Conservation (phyloP, 1,140 invertebrate species). For the Antheraea mylitta region DNA sequence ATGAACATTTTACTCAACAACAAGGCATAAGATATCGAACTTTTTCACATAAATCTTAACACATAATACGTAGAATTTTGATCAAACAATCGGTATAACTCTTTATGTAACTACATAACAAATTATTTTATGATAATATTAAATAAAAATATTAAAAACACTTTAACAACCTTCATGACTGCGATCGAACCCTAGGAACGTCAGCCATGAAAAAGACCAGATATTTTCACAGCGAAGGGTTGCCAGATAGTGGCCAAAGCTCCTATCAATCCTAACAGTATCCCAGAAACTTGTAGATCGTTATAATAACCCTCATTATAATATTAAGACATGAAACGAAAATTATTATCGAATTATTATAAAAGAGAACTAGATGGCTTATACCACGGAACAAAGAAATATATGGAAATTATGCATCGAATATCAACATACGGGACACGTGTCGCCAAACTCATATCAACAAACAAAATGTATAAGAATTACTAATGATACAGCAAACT, state of each 20-base stretch:
- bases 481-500: too few species aligned
- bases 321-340: too few species aligned
- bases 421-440: too few species aligned
- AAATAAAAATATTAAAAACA: conserved; percentile 42
- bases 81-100: neutral
- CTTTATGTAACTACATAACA: conserved; percentile 14
- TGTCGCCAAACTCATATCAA: too few species aligned
- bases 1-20: conserved; percentile 45
- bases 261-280: too few species aligned
- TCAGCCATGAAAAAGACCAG: conserved; percentile 76
- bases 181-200: conserved; percentile 61
- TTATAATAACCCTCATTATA: too few species aligned
- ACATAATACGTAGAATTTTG: conserved; percentile 13
- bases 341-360: too few species aligned
- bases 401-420: too few species aligned
- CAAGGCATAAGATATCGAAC: conserved; percentile 40
- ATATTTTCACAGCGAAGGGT: conserved; percentile 17
- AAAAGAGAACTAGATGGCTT: too few species aligned
- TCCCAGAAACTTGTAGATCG: too few species aligned
- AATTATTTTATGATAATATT: conserved; percentile 28
- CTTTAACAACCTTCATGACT: conserved; percentile 73
- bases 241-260: neutral
- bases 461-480: too few species aligned
- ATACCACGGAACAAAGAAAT: too few species aligned
- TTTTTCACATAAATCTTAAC: conserved; percentile 47